Conservation (phyloP, 2,113 vertebrate species). For the Indicator maculatus region DNA sequence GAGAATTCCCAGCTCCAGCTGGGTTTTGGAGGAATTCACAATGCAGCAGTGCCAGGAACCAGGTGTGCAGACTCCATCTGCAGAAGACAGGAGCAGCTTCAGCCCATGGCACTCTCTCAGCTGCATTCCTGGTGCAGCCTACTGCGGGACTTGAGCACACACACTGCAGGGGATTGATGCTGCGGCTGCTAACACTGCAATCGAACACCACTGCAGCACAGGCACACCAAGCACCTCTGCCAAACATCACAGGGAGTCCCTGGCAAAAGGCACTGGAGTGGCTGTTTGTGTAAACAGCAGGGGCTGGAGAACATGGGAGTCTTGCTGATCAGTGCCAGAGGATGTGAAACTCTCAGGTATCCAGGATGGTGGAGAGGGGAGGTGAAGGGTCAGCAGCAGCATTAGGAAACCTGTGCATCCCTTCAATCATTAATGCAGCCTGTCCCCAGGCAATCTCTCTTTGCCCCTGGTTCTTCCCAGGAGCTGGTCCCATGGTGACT, state of each 20-base stretch:
- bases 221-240: slow-evolving; percentile 60
- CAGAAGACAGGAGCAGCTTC: background rate
- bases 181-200: background rate
- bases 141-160: background rate
- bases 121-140: background rate
- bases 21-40: background rate
- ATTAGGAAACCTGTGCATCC: background rate
- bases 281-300: slow-evolving; percentile 28
- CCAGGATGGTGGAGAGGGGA: background rate
- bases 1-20: background rate
- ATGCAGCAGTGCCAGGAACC: background rate
- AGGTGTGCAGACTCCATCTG: background rate
- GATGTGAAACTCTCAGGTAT: background rate
- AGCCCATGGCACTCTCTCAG: background rate
- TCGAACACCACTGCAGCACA: background rate
- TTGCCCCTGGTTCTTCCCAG: background rate
- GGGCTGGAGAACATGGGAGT: background rate
- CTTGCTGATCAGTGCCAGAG: background rate
- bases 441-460: background rate
- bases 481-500: fast-evolving
- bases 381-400: background rate
- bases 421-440: background rate
- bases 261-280: slow-evolving; percentile 43
- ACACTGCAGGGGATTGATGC: background rate
- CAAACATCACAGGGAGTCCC: slow-evolving; percentile 16